Evolutionary conservation across 2,888 invertebrate species (phyloP), one percentile per base, ranked within the genome.

Genomic region (Acronicta leporina): DNA sequence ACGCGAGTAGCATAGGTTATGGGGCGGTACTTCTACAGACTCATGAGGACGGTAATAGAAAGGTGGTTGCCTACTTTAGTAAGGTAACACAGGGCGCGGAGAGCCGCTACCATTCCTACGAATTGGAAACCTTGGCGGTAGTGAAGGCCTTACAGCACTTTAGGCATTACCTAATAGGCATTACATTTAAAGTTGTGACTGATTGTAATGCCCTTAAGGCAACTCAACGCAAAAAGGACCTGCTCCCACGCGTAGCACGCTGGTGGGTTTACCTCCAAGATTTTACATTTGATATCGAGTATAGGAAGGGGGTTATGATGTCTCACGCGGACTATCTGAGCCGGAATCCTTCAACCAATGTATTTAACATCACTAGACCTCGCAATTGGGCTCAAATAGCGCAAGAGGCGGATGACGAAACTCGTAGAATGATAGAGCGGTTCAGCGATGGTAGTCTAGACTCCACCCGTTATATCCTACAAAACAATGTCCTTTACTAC

Each of bases 91-190:
- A 71, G 5, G 73, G 72, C 0, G 70, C 77, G 0, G 77, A 79
- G 14, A 13, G 40, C 7, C 49, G 43, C 2, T 79, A 76, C 14
- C 62, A 56, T 15, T 54, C 46, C 0, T 65, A 62, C 6, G 64
- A 68, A 5, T 10, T 68, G 7, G 61, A 63, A 13, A 64, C 68
- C 6, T 44, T 62, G 25, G 68, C 68, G 5, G 50, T 78, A 0
- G 77, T 79, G 0, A 63, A 45, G 6, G 67, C 73, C 0, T 40
- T 76, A 9, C 66, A 71, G 25, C 41, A 77, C 43, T 79, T 77
- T 14, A 16, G 76, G 0, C 70, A 74, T 6, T 80, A 72, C 41
- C 11, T 80, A 0, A 48, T 75, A 2, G 75, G 77, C 2, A 33
- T 69, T 0, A 2, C 25, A 0, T 66, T 66, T 16, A 42, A 13